A percentile compares a stretch with the other conserved stretches of the same genome.
phyloP scores from a whole-genome alignment of 2,797 vertebrate species.

The Percopsis omiscomaycus region DNA sequence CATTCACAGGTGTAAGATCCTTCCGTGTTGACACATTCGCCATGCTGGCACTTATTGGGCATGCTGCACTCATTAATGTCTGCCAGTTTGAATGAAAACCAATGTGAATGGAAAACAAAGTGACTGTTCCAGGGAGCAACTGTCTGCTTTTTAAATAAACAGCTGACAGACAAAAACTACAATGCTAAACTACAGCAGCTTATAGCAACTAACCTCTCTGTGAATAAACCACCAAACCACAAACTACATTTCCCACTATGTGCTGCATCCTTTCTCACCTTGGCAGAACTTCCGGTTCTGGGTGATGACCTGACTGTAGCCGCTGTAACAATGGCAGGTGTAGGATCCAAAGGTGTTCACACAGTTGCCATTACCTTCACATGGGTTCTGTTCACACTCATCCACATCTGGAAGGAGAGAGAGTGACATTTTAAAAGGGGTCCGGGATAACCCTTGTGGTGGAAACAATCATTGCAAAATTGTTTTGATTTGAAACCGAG shows the following conservation, averaged over 20 bases:
- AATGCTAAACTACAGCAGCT: conserved; percentile 4
- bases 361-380: conserved; percentile 85
- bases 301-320: conserved; percentile 80
- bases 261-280: conserved; percentile 76
- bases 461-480: too few species aligned
- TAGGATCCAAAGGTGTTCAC: conserved; percentile 88
- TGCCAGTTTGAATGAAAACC: conserved; percentile 66
- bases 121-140: conserved; percentile 46
- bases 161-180: conserved; percentile 45
- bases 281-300: conserved; percentile 85
- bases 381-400: conserved; percentile 86
- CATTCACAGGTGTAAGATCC: conserved; percentile 91
- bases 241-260: conserved; percentile 27
- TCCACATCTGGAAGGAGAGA: conserved; percentile 80
- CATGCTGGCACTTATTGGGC: conserved; percentile 79
- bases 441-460: too few species aligned
- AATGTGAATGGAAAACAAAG: conserved; percentile 55
- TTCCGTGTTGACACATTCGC: conserved; percentile 84
- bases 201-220: conserved; percentile 14
- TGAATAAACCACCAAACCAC: background rate
- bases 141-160: conserved; percentile 47
- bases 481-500: too few species aligned
- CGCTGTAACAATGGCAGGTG: conserved; percentile 86
- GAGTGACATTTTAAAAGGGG: too few species aligned
- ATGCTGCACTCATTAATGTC: conserved; percentile 88